phyloP scores from a whole-genome alignment of 2,113 vertebrate genomes.

The Malurus alboscapulatus region DNA sequence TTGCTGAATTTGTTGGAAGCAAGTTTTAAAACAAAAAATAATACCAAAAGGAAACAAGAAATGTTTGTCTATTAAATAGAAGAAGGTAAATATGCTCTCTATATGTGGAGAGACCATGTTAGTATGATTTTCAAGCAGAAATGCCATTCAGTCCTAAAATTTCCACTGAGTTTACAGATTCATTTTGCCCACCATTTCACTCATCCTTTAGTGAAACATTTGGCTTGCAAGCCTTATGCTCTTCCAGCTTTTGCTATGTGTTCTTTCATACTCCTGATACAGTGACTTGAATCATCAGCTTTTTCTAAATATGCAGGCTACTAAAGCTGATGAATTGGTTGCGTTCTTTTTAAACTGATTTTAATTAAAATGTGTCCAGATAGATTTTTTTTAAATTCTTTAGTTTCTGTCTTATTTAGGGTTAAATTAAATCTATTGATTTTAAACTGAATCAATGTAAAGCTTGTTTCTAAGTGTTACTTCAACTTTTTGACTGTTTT shows the following conservation, averaged over 20 bases:
- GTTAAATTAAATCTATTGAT: constrained; percentile 16
- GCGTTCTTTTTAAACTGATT: constrained; percentile 16
- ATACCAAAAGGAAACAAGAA: neutral
- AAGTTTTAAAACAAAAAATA: neutral
- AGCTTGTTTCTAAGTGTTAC: neutral
- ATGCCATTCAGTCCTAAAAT: neutral
- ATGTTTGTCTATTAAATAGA: neutral
- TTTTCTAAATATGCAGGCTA: neutral
- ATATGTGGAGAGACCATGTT: neutral
- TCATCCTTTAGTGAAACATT: neutral
- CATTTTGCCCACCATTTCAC: neutral
- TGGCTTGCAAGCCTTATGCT: neutral
- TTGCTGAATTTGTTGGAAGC: neutral
- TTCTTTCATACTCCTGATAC: neutral
- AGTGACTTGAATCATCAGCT: neutral
- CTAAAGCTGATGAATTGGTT: neutral
- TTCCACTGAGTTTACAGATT: neutral
- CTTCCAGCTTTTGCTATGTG: neutral
- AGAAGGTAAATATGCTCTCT: neutral
- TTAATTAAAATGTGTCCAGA: constrained; percentile 34
- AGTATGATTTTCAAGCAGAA: neutral
- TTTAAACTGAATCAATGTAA: constrained; percentile 20
- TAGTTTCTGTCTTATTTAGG: neutral
- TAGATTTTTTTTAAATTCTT: neutral
- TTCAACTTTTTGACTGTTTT: neutral